phyloP scores from a whole-genome alignment of 2,113 vertebrate genomes.

The Phylloscopus whistleri region DNA sequence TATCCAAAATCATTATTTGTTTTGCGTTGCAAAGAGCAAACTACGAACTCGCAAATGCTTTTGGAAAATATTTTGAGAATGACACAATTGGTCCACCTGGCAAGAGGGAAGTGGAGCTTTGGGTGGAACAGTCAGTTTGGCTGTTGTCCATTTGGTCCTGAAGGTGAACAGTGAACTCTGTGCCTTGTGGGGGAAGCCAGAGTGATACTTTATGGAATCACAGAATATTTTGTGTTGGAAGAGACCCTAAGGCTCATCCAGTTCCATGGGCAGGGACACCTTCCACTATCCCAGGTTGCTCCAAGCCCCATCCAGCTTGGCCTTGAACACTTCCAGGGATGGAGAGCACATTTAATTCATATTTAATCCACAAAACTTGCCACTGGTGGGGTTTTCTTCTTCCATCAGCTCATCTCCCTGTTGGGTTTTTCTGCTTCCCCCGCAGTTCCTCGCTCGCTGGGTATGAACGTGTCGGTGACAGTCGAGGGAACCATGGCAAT shows the following conservation, averaged over 20 bases:
- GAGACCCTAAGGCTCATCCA: neutral
- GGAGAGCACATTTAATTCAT: neutral
- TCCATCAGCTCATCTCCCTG: neutral
- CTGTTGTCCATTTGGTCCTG: neutral
- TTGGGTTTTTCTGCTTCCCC: neutral
- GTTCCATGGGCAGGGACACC: neutral
- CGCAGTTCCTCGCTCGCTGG: slow-evolving; percentile 88
- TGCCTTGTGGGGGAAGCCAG: neutral
- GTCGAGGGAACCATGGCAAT: slow-evolving; percentile 89
- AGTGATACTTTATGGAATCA: neutral
- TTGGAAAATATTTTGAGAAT: neutral
- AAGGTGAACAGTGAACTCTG: neutral
- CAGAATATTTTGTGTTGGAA: neutral
- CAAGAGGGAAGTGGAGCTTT: neutral
- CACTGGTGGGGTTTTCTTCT: neutral
- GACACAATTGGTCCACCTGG: neutral
- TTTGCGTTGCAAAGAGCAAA: neutral
- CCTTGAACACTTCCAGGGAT: neutral
- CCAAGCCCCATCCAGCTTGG: neutral
- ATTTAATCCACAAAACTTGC: neutral
- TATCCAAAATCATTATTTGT: neutral
- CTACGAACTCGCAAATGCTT: rapidly evolving
- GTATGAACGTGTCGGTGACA: slow-evolving; percentile 89
- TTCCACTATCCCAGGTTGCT: neutral
- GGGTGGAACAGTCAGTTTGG: neutral